Base-by-base conservation (phyloP, 2,888 invertebrate species). In the Leucophora obtusa region DNA sequence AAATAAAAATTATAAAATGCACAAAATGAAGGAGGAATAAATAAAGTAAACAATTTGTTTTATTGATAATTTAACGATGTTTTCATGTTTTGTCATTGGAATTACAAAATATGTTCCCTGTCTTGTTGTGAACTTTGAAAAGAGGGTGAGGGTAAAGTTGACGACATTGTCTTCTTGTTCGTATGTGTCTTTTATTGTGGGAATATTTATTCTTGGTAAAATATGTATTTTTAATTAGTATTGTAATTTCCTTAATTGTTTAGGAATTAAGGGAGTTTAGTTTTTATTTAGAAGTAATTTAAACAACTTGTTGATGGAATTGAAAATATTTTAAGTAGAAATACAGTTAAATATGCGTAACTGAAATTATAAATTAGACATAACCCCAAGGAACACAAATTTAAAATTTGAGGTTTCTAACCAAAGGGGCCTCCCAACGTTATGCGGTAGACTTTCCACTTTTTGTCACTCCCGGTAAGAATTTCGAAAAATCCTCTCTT, bases 141-240 rank as follows among this genome's bases (percentile, higher is more conserved):
- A 38, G 43, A 47, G 43, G 43, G 43, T 47, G 43, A 43, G 43
- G 43, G 14, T 14, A 1, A 47, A 47, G n/a, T 7, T 3, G 17
- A 9, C 43, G 11, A 9, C 59, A 17, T 43, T 59, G 38, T 24
- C 7, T 7, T 56, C n/a, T 56, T 56, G 21, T n/a, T n/a, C 24
- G 14, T 47, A 21, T 8, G 60, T 33, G 50, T 54, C 8, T 58
- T 65, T 17, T 11, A 38, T 63, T 43, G 62, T 62, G 62, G 62
- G 62, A 62, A 62, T 62, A 50, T 60, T 43, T 38, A 11, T 47
- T 50, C 62, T 14, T 11, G 33, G 58, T 21, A 74, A 70, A 58
- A 58, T 70, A 65, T 65, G 58, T 73, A 71, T 65, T 54, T 66
- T 71, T 77, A 76, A 76, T 75, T 75, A 47, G 10, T 53, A 33